Percentiles rank a stretch among this genome's conserved stretches.
Evolutionary conservation across 2,113 vertebrate genomes (phyloP).

Genomic region (Lonchura striata): DNA sequence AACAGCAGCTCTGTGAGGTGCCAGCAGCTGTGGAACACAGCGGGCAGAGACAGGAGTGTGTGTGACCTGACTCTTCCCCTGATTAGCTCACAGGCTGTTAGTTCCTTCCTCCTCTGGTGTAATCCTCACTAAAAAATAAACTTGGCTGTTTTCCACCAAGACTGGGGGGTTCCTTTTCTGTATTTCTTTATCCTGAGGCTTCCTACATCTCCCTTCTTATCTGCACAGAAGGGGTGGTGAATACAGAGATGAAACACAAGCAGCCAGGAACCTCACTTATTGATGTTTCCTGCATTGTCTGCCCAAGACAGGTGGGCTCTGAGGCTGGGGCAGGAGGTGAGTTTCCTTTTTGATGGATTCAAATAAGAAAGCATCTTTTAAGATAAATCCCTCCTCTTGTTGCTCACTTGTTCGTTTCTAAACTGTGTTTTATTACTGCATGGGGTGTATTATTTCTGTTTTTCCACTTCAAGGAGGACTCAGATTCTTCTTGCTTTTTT

Average conservation of each 20-base stretch:
- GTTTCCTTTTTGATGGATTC: background rate
- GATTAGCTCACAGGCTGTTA: background rate
- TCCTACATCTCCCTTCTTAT: background rate
- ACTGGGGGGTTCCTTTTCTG: background rate
- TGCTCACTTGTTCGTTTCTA: background rate
- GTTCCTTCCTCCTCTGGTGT: background rate
- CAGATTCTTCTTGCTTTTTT: background rate
- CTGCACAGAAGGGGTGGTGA: background rate
- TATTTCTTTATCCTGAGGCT: background rate
- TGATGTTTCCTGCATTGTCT: background rate
- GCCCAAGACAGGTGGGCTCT: rapidly evolving
- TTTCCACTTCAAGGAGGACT: background rate
- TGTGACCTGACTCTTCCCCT: background rate
- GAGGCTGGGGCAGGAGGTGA: background rate
- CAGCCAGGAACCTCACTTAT: background rate
- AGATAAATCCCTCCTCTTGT: background rate
- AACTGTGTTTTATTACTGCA: background rate
- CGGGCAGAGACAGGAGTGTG: background rate
- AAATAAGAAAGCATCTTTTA: background rate
- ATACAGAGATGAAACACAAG: background rate
- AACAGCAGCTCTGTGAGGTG: rapidly evolving
- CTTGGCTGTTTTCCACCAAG: background rate
- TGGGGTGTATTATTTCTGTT: background rate
- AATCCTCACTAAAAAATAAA: background rate
- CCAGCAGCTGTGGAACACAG: background rate